These are phyloP conservation scores for Petrocephalus zakoni DNA, from an alignment of 2,113 vertebrate species.

Conservation along the genomic window DNA sequence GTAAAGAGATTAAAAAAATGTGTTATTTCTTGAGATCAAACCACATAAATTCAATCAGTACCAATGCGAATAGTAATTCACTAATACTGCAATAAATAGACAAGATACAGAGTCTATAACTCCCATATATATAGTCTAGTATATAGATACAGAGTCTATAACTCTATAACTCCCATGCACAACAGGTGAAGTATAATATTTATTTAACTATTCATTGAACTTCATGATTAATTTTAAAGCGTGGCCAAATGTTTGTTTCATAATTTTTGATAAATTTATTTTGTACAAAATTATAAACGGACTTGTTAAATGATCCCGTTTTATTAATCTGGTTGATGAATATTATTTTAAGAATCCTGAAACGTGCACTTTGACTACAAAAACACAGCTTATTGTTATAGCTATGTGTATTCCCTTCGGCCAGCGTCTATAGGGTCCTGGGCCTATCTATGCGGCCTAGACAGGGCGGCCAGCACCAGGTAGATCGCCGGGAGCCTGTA, in stretches of 20 bases:
- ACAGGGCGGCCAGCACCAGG: background rate
- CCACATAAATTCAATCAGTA: background rate
- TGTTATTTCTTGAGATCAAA: background rate
- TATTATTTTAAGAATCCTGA: background rate
- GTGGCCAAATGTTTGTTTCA: too few species aligned
- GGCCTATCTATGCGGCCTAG: background rate
- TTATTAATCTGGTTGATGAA: background rate
- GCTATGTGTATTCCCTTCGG: background rate
- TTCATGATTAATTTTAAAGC: too few species aligned
- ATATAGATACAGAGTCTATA: too few species aligned
- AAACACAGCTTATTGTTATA: background rate
- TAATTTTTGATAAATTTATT: too few species aligned
- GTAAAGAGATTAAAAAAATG: background rate
- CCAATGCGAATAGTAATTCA: background rate
- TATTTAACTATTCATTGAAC: background rate
- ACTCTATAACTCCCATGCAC: background rate
- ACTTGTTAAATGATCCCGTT: too few species aligned
- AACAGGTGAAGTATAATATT: background rate
- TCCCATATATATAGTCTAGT: too few species aligned
- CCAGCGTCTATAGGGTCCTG: background rate
- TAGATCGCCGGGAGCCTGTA: background rate
- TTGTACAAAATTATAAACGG: too few species aligned
- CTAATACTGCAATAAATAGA: background rate
- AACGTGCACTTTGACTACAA: background rate
- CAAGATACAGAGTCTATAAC: background rate